These are phyloP conservation scores for Sylvia borin DNA, from an alignment of 2,797 vertebrate species.

Conservation along the genomic window DNA sequence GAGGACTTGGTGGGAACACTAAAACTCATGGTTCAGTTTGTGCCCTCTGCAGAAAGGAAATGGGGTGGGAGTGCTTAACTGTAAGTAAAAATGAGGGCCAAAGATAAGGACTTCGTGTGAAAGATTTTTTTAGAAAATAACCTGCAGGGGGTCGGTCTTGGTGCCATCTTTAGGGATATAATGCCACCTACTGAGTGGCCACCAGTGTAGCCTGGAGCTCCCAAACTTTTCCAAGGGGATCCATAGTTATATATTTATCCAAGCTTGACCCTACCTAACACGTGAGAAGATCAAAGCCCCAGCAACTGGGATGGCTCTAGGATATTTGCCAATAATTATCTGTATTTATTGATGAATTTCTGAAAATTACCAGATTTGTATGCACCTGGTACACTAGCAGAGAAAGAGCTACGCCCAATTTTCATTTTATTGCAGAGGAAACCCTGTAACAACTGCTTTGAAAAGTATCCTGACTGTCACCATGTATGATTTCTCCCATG, in stretches of 20 bases:
- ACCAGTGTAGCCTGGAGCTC: background rate
- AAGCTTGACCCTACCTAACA: background rate
- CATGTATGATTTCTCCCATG: background rate
- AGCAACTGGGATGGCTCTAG: background rate
- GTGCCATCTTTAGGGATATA: slow-evolving; percentile 21
- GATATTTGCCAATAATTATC: slow-evolving; percentile 1
- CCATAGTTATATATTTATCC: background rate
- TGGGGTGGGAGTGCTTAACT: fast-evolving
- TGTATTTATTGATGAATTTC: background rate
- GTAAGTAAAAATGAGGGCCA: background rate
- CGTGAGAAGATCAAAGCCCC: background rate
- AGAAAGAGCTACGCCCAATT: background rate
- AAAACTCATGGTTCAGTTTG: background rate
- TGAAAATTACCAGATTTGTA: background rate
- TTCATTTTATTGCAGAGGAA: background rate
- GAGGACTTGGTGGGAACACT: fast-evolving
- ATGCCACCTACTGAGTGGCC: slow-evolving; percentile 60
- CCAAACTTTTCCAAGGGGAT: background rate
- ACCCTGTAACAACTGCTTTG: background rate
- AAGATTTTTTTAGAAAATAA: background rate
- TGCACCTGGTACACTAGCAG: background rate
- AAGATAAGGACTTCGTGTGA: background rate
- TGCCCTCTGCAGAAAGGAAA: background rate
- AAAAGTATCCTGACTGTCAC: background rate
- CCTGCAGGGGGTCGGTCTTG: background rate